phyloP scores from a whole-genome alignment of 2,113 vertebrate genomes.

The Narcine bancroftii region DNA sequence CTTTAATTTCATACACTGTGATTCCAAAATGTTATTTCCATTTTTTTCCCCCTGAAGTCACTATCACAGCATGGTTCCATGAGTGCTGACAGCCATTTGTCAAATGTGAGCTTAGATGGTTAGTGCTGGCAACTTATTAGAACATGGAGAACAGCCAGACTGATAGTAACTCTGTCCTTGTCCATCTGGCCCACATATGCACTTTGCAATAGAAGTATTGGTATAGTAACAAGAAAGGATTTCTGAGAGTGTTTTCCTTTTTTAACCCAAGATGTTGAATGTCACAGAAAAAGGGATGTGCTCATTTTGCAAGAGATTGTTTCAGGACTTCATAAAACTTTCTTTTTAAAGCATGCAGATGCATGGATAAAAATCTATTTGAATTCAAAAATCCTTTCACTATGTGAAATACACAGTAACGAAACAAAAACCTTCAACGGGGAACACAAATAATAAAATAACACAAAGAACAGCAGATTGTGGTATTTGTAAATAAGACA shows the following conservation, averaged over 20 bases:
- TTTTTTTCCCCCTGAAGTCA: not conserved
- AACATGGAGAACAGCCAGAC: not conserved
- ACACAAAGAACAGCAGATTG: not conserved
- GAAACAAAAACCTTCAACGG: not conserved
- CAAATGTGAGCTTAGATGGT: not conserved
- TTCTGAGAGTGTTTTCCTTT: not conserved
- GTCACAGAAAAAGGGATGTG: not conserved
- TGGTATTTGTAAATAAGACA: not conserved
- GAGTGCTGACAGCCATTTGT: not conserved
- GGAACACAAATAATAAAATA: not conserved
- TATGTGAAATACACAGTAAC: not conserved
- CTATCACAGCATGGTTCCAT: not conserved
- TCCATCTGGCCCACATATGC: not conserved
- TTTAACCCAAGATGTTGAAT: not conserved
- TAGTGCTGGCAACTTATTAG: constrained; percentile 9
- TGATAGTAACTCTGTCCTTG: not conserved
- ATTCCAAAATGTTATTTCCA: not conserved
- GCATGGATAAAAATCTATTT: not conserved
- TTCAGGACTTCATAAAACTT: not conserved
- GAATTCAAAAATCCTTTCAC: not conserved
- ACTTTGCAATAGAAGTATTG: not conserved
- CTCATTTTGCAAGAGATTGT: not conserved
- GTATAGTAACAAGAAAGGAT: not conserved
- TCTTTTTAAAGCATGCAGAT: not conserved
- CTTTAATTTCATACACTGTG: not conserved